Percentiles rank a stretch among this genome's conserved stretches.
These are phyloP conservation scores for Globia sparganii DNA, from an alignment of 2,888 invertebrate genomes.

Conservation along the genomic window DNA sequence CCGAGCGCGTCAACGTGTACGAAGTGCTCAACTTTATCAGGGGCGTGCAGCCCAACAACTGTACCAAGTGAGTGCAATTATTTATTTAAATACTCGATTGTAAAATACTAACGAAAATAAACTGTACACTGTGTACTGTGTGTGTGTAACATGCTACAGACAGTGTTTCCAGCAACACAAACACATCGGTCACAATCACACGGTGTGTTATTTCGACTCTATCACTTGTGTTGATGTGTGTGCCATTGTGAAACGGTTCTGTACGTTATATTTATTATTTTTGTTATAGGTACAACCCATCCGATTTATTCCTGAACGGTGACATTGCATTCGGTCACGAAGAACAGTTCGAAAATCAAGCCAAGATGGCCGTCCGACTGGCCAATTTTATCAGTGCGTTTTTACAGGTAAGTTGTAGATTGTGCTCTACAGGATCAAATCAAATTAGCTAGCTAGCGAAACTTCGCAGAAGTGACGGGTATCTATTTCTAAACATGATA, in stretches of 20 bases:
- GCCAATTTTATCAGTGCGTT: constrained; percentile 99
- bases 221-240: neutral
- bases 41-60: constrained; percentile 92
- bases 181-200: no score
- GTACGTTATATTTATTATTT: constrained; percentile 38
- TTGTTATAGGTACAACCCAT: constrained; percentile 91
- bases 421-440: neutral
- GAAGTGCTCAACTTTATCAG: constrained; percentile 94
- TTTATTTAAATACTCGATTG: no score
- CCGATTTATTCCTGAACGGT: constrained; percentile 95
- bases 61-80: constrained; percentile 87
- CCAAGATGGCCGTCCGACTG: constrained; percentile 98
- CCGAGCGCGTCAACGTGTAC: constrained; percentile 93
- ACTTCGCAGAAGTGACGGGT: neutral
- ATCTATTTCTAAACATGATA: no score
- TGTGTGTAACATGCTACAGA: neutral
- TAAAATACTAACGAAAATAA: no score
- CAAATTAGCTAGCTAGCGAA: neutral
- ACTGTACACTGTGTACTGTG: no score
- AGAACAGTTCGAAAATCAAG: constrained; percentile 98
- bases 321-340: constrained; percentile 96
- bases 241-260: neutral
- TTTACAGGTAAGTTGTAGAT: constrained; percentile 92
- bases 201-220: neutral
- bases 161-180: neutral